Percentiles rank a stretch among this genome's conserved stretches.
Conservation (phyloP, 1,140 invertebrate genomes). For the Danaus melanippus region DNA sequence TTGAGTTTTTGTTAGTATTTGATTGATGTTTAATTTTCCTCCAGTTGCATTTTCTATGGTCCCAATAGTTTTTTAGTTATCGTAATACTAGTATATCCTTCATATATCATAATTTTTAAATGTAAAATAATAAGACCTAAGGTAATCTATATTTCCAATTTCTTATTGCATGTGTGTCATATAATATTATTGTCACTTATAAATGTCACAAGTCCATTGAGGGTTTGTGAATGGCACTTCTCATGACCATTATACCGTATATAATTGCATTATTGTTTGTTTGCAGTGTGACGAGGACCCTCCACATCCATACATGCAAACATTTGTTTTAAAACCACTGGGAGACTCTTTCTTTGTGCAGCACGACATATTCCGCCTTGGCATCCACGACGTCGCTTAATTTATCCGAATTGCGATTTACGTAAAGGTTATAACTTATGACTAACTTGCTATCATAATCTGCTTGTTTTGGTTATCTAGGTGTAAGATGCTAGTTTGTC, state of each 20-base stretch:
- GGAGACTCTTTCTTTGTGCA: constrained; percentile 89
- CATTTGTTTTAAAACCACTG: constrained; percentile 90
- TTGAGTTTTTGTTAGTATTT: no score
- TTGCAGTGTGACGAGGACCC: constrained; percentile 94
- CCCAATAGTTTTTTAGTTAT: no score
- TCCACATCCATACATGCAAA: constrained; percentile 91
- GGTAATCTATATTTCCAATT: no score
- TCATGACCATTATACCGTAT: no score
- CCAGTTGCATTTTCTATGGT: no score
- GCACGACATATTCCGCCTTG: constrained; percentile 94
- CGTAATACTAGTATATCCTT: no score
- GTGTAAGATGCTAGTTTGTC: constrained; percentile 44
- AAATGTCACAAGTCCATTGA: no score
- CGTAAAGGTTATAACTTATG: constrained; percentile 12
- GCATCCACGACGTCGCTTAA: constrained; percentile 86
- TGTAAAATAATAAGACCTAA: no score
- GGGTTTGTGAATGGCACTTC: not conserved
- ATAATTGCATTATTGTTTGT: constrained; percentile 12
- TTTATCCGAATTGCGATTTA: constrained; percentile 14
- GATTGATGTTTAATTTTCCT: no score
- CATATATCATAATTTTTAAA: no score
- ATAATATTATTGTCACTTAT: no score
- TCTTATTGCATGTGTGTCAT: no score
- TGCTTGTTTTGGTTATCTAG: constrained; percentile 62
- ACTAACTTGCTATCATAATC: constrained; percentile 14